Evolutionary conservation across 2,113 vertebrate species (phyloP), one percentile per base, ranked within the genome.

Genomic region (Xenopus borealis): DNA sequence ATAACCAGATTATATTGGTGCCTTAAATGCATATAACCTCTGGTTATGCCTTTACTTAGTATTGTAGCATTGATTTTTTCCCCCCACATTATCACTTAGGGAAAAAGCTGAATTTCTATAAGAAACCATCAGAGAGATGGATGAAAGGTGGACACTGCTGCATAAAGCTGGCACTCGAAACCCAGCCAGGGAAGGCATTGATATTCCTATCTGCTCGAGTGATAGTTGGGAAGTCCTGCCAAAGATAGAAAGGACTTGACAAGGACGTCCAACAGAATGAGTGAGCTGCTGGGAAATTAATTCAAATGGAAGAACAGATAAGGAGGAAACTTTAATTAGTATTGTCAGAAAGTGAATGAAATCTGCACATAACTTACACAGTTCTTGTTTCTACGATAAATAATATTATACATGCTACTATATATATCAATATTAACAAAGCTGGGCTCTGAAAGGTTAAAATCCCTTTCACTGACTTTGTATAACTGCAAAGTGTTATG

Each of bases 251-350:
- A 78, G 64, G 59, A 57, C 47, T 66, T 69, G 78, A 79, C 78
- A 79, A 73, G 59, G 74, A 76, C 66, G 61, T 76, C 74, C 74
- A 76, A 55, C 59, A 46, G 47, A 52, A 69, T 69, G 66, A 76
- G 58, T 63, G 74, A 76, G 67, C 74, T 46, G 47, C 69, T n/a
- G 20, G 55, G n/a, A 52, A 63, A 64, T 72, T 78, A 53, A 78
- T 68, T 78, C 63, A 71, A 27, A 44, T 70, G 55, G 72, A 59
- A 53, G 58, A 57, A 69, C 59, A 76, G 74, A 76, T 76, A 76
- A 76, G 74, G 33, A 45, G 19, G 63, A 63, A 76, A 69, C 47
- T 63, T 70, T 76, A 76, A 76, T 76, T 76, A 64, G 46, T 70
- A 70, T 16, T 76, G 74, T 76, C 74, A 76, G 66, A 61, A 75